phyloP scores from a whole-genome alignment of 1,140 invertebrate species.

The Bursaphelenchus mucronatus region DNA sequence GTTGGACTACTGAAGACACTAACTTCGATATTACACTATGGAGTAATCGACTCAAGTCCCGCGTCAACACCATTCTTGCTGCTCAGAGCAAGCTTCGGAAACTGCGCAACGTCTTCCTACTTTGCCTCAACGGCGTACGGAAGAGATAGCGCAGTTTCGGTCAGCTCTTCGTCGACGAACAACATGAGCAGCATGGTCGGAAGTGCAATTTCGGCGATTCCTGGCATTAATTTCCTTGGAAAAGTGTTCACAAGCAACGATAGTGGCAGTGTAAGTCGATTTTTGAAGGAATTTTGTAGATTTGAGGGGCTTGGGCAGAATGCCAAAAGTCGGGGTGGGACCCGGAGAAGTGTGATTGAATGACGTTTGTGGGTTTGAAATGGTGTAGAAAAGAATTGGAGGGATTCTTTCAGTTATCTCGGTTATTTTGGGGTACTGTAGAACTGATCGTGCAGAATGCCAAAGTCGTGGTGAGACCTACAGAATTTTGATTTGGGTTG shows the following conservation, averaged over 20 bases:
- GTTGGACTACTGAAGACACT: conserved; percentile 70
- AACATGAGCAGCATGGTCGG: conserved; percentile 49
- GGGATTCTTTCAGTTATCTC: no score
- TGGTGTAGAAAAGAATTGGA: no score
- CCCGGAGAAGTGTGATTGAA: no score
- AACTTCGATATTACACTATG: conserved; percentile 79
- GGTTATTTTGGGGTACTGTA: not conserved
- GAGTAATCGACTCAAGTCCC: conserved; percentile 70
- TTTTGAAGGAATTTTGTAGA: no score
- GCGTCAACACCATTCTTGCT: conserved; percentile 20
- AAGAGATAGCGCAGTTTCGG: conserved; percentile 41
- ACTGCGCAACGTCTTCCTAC: not conserved
- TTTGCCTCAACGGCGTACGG: not conserved
- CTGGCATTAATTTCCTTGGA: conserved; percentile 42
- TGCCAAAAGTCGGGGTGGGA: no score
- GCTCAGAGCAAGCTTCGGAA: conserved; percentile 14
- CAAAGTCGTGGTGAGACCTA: no score
- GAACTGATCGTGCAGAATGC: not conserved
- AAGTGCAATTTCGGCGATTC: conserved; percentile 52
- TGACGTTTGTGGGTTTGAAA: no score
- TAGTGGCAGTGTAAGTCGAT: conserved; percentile 54
- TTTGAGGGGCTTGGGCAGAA: no score
- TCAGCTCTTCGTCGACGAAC: conserved; percentile 43
- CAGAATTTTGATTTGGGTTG: no score
- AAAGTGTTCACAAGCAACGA: conserved; percentile 74